Evolutionary conservation across 1,140 invertebrate species (phyloP).

Genomic region (Theocolax elegans): DNA sequence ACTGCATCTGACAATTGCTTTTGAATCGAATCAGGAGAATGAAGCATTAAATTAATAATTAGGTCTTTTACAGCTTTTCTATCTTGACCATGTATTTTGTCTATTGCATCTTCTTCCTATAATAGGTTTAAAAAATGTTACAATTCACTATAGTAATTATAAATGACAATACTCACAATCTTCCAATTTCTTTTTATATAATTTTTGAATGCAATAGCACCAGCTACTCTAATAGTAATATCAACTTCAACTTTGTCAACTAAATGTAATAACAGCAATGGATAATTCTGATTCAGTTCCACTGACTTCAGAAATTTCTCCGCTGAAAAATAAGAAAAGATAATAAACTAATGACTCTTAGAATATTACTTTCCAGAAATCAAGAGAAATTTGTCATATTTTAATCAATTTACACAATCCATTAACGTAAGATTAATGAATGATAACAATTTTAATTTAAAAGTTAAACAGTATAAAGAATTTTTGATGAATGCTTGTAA

Average conservation of each 20-base stretch:
- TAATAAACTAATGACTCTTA: no score
- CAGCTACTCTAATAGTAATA: conserved; percentile 85
- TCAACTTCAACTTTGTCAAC: conserved; percentile 84
- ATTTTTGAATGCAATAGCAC: conserved; percentile 96
- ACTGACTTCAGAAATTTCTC: conserved; percentile 93
- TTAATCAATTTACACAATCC: no score
- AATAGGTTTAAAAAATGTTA: conserved; percentile 21
- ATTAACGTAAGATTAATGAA: no score
- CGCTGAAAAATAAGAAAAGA: conserved; percentile 71
- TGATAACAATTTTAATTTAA: no score
- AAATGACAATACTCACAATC: conserved; percentile 74
- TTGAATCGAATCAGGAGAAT: conserved; percentile 89
- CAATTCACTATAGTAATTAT: conserved; percentile 7
- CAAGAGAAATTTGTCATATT: no score
- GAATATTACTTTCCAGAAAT: no score
- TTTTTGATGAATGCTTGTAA: no score
- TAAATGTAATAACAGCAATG: conserved; percentile 85
- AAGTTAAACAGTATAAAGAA: no score
- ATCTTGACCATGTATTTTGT: conserved; percentile 86
- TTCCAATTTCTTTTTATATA: conserved; percentile 96
- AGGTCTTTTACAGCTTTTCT: conserved; percentile 83
- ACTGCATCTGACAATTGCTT: conserved; percentile 96
- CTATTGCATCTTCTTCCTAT: conserved; percentile 81
- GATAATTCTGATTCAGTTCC: conserved; percentile 92
- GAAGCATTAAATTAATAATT: conserved; percentile 93